Percentiles rank a stretch among this genome's conserved stretches.
phyloP scores from a whole-genome alignment of 2,797 vertebrate genomes.

The Balearica regulorum region DNA sequence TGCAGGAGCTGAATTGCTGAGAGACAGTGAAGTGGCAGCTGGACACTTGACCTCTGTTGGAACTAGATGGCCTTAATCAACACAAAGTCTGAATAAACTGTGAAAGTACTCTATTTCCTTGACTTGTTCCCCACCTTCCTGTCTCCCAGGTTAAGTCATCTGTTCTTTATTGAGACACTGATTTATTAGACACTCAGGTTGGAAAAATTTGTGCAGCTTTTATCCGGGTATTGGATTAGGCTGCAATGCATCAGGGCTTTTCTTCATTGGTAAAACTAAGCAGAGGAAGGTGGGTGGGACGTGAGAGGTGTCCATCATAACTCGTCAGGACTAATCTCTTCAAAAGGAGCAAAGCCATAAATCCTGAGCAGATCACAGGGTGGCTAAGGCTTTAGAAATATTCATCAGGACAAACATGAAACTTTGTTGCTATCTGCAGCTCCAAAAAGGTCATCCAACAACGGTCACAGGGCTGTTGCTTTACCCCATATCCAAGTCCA shows the following conservation, averaged over 20 bases:
- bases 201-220: background rate
- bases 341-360: background rate
- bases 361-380: background rate
- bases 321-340: background rate
- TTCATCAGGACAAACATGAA: background rate
- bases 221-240: background rate
- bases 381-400: background rate
- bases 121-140: background rate
- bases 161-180: background rate
- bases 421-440: background rate
- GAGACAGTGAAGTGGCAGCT: background rate
- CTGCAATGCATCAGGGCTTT: background rate
- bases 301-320: background rate
- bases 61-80: conserved; percentile 22
- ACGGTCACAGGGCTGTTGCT: background rate
- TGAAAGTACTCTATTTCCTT: background rate
- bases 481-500: background rate
- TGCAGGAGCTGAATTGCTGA: background rate
- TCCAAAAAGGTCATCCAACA: background rate
- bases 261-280: background rate
- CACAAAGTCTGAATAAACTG: background rate
- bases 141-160: background rate
- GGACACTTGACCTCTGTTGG: background rate
- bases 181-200: background rate
- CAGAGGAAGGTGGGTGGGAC: background rate